phyloP scores from a whole-genome alignment of 2,113 vertebrate species.

The Phoxinus phoxinus region DNA sequence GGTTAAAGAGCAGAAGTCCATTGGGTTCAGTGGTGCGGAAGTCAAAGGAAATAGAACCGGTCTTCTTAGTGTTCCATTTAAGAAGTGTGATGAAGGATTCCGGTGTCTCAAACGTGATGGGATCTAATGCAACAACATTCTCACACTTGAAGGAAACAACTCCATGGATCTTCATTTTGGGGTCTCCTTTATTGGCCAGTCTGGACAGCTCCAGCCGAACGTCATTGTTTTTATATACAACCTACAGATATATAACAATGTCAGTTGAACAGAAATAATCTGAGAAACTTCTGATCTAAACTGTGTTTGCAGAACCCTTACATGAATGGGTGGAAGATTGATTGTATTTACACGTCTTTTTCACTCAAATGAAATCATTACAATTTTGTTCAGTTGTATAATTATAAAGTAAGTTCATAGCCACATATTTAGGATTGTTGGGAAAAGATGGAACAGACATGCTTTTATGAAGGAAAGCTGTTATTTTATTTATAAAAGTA shows the following conservation, averaged over 20 bases:
- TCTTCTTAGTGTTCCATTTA: conserved; percentile 99
- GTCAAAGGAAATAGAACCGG: conserved; percentile 97
- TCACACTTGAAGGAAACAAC: conserved; percentile 98
- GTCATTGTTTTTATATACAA: conserved; percentile 98
- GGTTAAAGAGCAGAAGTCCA: conserved; percentile 95
- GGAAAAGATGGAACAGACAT: too few species aligned
- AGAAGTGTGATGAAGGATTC: conserved; percentile 93
- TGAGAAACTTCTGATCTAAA: neutral
- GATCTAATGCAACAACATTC: conserved; percentile 95
- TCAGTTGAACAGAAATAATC: conserved; percentile 52
- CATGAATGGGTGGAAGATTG: neutral
- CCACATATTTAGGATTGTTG: too few species aligned
- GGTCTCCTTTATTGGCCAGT: conserved; percentile 91
- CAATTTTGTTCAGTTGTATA: too few species aligned
- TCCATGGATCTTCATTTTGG: conserved; percentile 96
- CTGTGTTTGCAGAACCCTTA: conserved; percentile 18
- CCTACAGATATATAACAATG: conserved; percentile 74
- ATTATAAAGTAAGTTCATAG: too few species aligned
- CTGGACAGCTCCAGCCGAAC: conserved; percentile 94
- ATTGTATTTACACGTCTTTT: conserved; percentile 58
- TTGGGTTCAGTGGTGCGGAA: conserved; percentile 98
- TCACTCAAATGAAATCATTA: too few species aligned
- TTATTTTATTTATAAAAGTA: too few species aligned
- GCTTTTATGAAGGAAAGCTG: too few species aligned
- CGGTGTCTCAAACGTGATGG: conserved; percentile 97